These are phyloP conservation scores for Periplaneta americana DNA, from an alignment of 1,140 invertebrate species.

Conservation along the genomic window DNA sequence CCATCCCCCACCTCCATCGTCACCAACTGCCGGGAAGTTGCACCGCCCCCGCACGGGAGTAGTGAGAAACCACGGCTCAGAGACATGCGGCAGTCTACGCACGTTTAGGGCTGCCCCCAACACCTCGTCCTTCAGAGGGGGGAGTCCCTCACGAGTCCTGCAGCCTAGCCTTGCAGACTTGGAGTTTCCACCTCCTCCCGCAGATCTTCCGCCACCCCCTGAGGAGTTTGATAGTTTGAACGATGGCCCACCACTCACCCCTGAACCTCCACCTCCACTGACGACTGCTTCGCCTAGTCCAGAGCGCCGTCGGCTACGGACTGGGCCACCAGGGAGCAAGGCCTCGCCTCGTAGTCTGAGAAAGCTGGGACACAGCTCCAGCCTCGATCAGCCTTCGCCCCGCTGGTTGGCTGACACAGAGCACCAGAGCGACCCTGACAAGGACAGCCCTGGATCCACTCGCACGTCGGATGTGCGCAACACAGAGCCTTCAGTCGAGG, in stretches of 20 bases:
- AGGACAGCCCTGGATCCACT: slow-evolving; percentile 27
- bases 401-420: slow-evolving; percentile 25
- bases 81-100: slow-evolving; percentile 38
- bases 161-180: slow-evolving; percentile 66
- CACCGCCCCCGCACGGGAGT: slow-evolving; percentile 11
- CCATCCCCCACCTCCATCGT: slow-evolving; percentile 32
- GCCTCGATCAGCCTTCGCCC: slow-evolving; percentile 8
- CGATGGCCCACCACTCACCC: slow-evolving; percentile 15
- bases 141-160: slow-evolving; percentile 49
- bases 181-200: slow-evolving; percentile 79
- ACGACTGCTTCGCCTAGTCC: slow-evolving; percentile 26
- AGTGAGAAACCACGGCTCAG: slow-evolving; percentile 10
- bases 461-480: slow-evolving; percentile 48
- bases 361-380: slow-evolving; percentile 19
- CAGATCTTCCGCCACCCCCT: slow-evolving; percentile 67
- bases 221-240: slow-evolving; percentile 43
- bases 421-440: slow-evolving; percentile 36
- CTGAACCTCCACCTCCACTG: slow-evolving; percentile 28
- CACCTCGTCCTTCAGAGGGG: slow-evolving; percentile 35
- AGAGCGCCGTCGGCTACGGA: slow-evolving; percentile 6
- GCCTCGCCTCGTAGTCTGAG: slow-evolving; percentile 15
- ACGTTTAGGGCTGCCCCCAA: slow-evolving; percentile 41
- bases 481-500: slow-evolving; percentile 58
- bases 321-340: background rate
- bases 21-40: slow-evolving; percentile 29